Percentiles rank a stretch among this genome's conserved stretches.
phyloP scores from a whole-genome alignment of 2,797 vertebrate genomes.

The Streptopelia turtur region DNA sequence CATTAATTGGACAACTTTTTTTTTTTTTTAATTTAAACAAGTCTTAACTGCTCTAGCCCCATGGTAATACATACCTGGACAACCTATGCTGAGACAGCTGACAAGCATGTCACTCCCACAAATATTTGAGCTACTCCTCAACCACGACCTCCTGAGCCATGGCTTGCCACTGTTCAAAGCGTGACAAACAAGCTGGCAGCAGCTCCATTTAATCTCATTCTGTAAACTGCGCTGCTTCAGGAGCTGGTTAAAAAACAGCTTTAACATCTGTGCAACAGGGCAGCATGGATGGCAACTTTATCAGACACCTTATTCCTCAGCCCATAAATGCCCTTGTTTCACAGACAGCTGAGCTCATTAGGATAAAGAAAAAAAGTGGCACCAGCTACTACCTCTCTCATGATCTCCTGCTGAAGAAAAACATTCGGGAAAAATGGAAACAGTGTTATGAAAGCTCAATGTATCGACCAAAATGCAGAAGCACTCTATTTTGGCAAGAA shows the following conservation, averaged over 20 bases:
- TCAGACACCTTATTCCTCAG: background rate
- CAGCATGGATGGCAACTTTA: background rate
- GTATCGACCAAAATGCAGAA: background rate
- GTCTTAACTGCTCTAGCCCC: background rate
- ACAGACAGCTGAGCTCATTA: accelerated
- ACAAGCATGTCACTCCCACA: background rate
- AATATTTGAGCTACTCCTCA: background rate
- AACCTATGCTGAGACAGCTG: background rate
- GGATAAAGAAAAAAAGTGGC: background rate
- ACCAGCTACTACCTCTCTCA: background rate
- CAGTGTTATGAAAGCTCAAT: background rate
- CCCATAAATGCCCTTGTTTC: background rate
- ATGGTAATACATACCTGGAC: background rate
- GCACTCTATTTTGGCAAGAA: background rate
- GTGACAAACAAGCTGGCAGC: background rate
- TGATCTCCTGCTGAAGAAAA: background rate
- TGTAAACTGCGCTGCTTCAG: background rate
- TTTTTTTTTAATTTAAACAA: background rate
- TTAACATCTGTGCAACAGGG: background rate
- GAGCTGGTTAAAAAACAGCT: background rate
- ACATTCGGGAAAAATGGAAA: background rate
- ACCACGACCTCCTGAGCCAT: background rate
- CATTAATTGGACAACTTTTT: background rate
- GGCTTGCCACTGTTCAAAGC: background rate
- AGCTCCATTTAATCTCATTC: background rate